Conservation (phyloP, 2,113 vertebrate genomes). For the Tetrax tetrax region DNA sequence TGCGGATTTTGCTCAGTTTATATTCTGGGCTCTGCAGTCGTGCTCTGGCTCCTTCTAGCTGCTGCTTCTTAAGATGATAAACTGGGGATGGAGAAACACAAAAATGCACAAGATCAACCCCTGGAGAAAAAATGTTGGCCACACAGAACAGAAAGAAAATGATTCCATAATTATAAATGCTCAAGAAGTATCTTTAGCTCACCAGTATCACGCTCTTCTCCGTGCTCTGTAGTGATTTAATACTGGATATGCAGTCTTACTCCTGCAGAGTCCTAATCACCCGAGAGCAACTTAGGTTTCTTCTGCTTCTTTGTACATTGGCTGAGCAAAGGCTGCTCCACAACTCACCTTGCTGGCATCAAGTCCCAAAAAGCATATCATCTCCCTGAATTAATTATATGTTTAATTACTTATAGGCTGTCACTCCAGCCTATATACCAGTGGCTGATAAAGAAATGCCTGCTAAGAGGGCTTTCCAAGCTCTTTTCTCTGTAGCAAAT, state of each 20-base stretch:
- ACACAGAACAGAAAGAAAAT: not conserved
- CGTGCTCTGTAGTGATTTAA: not conserved
- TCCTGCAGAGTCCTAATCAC: not conserved
- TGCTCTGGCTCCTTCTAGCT: conserved; percentile 79
- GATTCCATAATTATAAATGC: not conserved
- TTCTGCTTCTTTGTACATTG: not conserved
- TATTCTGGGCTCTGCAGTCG: conserved; percentile 86
- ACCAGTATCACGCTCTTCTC: not conserved
- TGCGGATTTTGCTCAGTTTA: conserved; percentile 89
- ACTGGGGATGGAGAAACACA: conserved; percentile 66
- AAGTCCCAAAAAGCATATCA: not conserved
- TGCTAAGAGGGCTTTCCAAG: not conserved
- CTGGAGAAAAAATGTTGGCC: not conserved
- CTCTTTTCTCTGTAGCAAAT: not conserved
- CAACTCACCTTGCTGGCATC: not conserved
- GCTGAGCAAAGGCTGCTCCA: not conserved
- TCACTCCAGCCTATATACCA: not conserved
- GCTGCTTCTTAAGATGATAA: conserved; percentile 87
- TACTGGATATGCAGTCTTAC: not conserved
- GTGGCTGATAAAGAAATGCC: not conserved
- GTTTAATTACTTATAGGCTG: not conserved
- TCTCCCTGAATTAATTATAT: not conserved
- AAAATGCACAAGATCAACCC: not conserved
- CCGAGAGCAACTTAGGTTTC: not conserved
- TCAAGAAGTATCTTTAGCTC: not conserved